Conservation (phyloP, 2,888 invertebrate species). For the Eupsilia transversa region DNA sequence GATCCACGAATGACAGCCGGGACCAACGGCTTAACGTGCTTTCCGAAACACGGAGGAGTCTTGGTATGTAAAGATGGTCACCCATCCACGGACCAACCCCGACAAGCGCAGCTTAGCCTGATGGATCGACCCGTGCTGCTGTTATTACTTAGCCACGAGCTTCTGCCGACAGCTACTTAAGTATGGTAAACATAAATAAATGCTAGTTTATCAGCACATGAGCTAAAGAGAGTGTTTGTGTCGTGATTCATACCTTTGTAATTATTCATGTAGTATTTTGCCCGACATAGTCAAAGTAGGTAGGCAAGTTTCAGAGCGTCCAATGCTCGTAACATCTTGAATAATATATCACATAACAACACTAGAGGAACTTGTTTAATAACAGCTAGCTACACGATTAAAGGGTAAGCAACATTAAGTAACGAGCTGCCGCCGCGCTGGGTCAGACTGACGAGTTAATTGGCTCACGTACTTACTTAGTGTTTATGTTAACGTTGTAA, state of each 20-base stretch:
- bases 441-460: slow-evolving; percentile 25
- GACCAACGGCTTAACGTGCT: no score
- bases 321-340: slow-evolving; percentile 8
- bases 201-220: not conserved
- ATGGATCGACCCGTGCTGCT: no score
- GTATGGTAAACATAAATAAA: not conserved
- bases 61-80: no score
- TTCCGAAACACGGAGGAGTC: no score
- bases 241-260: not conserved
- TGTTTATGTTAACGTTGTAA: slow-evolving; percentile 7
- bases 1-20: no score
- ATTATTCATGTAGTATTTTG: not conserved
- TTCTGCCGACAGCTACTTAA: not conserved
- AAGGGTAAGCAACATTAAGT: slow-evolving; percentile 37
- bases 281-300: not conserved
- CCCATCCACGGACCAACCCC: no score
- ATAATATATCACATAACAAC: slow-evolving; percentile 23
- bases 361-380: slow-evolving; percentile 15
- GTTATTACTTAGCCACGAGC: no score
- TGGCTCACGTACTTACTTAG: not conserved
- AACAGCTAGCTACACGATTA: slow-evolving; percentile 39
- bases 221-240: not conserved
- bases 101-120: no score
- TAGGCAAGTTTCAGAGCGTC: not conserved
- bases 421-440: slow-evolving; percentile 4